Evolutionary conservation across 2,113 vertebrate genomes (phyloP).

Genomic region (Centropus unirufus): DNA sequence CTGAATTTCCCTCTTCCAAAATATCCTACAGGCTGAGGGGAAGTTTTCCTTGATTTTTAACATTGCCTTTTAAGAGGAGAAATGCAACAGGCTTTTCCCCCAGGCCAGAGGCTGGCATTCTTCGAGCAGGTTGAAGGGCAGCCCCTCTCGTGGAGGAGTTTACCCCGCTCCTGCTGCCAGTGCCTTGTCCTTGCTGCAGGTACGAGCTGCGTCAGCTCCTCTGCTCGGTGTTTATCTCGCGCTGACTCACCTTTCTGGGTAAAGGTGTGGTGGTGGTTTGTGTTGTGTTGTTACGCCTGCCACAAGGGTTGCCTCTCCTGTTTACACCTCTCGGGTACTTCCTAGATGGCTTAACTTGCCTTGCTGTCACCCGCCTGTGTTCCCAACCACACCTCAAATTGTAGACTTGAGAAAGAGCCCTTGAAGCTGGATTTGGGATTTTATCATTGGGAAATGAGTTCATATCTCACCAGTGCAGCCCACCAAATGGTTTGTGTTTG

Average conservation of each 20-base stretch:
- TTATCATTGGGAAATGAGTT: background rate
- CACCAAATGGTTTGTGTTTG: background rate
- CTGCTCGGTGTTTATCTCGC: background rate
- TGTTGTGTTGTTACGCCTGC: background rate
- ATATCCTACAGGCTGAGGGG: background rate
- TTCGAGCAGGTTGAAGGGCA: background rate
- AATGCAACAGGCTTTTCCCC: background rate
- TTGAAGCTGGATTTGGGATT: background rate
- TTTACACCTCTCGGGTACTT: background rate
- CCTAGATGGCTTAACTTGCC: background rate
- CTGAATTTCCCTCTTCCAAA: background rate
- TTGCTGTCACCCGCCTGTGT: background rate
- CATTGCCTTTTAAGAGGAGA: background rate
- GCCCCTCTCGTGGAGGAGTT: background rate
- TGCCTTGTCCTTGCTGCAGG: background rate
- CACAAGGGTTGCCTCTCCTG: background rate
- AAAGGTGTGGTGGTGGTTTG: background rate
- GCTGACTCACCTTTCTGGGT: background rate
- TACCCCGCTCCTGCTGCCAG: too few relatives aligned
- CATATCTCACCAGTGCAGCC: background rate
- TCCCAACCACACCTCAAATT: background rate
- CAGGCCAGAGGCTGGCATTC: rapidly evolving
- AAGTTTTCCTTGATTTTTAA: background rate
- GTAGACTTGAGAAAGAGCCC: background rate
- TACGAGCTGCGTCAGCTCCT: background rate